These are phyloP conservation scores for Oriolus oriolus DNA, from an alignment of 2,113 vertebrate genomes.

Conservation along the genomic window DNA sequence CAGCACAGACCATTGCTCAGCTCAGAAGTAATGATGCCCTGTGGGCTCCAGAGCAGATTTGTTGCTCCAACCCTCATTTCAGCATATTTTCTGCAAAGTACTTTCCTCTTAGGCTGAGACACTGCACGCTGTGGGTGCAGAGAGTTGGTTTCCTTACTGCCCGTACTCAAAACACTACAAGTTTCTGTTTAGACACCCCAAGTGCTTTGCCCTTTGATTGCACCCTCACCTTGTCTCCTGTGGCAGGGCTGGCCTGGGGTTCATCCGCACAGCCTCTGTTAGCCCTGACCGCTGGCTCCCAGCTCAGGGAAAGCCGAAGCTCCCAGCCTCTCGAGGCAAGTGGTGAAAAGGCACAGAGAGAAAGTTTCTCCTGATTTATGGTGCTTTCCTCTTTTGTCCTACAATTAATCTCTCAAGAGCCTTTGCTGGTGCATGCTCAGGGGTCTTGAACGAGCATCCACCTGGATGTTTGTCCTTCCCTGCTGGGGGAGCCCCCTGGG, in stretches of 20 bases:
- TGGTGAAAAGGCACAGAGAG: neutral
- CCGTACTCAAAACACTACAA: neutral
- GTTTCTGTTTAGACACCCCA: neutral
- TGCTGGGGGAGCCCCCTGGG: neutral
- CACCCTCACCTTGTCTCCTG: neutral
- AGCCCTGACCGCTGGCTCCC: neutral
- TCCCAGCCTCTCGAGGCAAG: neutral
- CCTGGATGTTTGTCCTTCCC: neutral
- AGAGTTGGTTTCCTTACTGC: neutral
- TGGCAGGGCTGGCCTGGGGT: neutral
- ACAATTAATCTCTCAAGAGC: neutral
- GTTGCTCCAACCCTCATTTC: neutral
- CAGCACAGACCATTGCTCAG: neutral
- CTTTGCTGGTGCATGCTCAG: neutral
- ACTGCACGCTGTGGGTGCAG: neutral
- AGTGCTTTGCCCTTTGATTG: neutral
- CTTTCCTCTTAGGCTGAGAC: neutral
- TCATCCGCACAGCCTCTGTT: neutral
- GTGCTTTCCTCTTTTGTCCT: neutral
- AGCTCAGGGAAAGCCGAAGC: neutral
- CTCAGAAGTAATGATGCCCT: neutral
- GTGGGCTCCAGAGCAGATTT: neutral
- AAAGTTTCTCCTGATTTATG: constrained; percentile 35
- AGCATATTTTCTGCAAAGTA: neutral
- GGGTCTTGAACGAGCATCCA: neutral